Evolutionary conservation across 30 jellyfish, hydroid and myxozoan genomes (phyloP).

Genomic region (Cassiopea xamachana): DNA sequence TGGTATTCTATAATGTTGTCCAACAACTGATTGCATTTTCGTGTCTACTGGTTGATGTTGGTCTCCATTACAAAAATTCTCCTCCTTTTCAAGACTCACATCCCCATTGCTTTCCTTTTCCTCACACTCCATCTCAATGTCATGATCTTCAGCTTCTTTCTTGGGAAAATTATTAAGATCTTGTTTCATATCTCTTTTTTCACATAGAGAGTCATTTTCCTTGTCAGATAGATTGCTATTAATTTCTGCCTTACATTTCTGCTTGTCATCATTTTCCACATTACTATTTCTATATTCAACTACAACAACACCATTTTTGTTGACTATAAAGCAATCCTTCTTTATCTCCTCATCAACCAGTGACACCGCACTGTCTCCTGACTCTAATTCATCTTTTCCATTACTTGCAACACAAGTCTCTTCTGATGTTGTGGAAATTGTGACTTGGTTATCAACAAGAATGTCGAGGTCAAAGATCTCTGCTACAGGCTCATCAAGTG

Average conservation of each 20-base stretch:
- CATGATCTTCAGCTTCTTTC: neutral
- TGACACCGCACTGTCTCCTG: neutral
- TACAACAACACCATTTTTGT: conserved; percentile 57
- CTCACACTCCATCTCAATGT: neutral
- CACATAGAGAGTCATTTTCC: neutral
- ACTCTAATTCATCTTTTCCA: too few species aligned
- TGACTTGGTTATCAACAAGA: conserved; percentile 61
- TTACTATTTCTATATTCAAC: conserved; percentile 20
- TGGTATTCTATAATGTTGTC: conserved; percentile 43
- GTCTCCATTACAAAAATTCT: neutral
- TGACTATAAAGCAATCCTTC: conserved; percentile 30
- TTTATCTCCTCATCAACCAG: neutral
- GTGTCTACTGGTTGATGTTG: neutral
- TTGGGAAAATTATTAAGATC: neutral
- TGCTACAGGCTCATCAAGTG: neutral
- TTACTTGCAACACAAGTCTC: too few species aligned
- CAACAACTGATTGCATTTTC: conserved; percentile 42
- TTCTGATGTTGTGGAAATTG: conserved; percentile 47
- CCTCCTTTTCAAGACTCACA: neutral
- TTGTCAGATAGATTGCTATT: neutral
- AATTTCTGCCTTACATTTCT: neutral
- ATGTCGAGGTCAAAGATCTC: conserved; percentile 51
- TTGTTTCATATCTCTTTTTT: neutral
- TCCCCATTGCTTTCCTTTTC: neutral
- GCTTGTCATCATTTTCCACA: neutral